These are phyloP conservation scores for Liolophura sinensis DNA, from an alignment of 1,140 invertebrate genomes.

Conservation along the genomic window DNA sequence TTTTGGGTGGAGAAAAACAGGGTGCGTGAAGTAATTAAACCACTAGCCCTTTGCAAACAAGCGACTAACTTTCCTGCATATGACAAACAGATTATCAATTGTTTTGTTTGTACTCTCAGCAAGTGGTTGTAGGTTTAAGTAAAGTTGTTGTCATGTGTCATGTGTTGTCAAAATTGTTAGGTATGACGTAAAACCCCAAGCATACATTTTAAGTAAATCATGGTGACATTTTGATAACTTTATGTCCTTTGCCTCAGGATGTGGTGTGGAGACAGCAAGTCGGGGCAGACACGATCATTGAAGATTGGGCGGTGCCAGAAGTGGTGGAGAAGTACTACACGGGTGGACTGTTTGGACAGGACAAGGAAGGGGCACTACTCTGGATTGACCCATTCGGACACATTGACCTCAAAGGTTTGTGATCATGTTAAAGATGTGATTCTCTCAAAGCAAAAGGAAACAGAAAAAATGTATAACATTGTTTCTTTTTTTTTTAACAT, in stretches of 20 bases:
- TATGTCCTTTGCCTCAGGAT: slow-evolving; percentile 63
- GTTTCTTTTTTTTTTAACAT: too few relatives aligned
- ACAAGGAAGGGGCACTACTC: slow-evolving; percentile 81
- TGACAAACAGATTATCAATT: not conserved
- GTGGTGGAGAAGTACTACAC: slow-evolving; percentile 74
- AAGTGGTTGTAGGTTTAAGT: not conserved
- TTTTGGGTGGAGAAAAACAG: too few relatives aligned
- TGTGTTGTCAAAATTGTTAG: not conserved
- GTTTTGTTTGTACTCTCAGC: not conserved
- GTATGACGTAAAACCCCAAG: not conserved
- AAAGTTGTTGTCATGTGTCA: not conserved
- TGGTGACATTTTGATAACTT: not conserved
- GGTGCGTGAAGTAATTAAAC: too few relatives aligned
- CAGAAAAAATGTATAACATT: too few relatives aligned
- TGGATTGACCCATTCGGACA: slow-evolving; percentile 54
- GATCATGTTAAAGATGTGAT: too few relatives aligned
- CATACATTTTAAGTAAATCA: not conserved
- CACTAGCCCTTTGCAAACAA: too few relatives aligned
- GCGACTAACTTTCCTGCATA: too few relatives aligned
- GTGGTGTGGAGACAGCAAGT: slow-evolving; percentile 77
- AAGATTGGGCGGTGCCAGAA: slow-evolving; percentile 73
- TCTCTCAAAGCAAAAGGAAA: too few relatives aligned
- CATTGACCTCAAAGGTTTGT: slow-evolving; percentile 56
- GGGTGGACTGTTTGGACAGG: slow-evolving; percentile 75
- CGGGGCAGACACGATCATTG: slow-evolving; percentile 71